A percentile compares a stretch with the other conserved stretches of the same genome.
phyloP scores from a whole-genome alignment of 2,113 vertebrate species.

The Embiotoca jacksoni region DNA sequence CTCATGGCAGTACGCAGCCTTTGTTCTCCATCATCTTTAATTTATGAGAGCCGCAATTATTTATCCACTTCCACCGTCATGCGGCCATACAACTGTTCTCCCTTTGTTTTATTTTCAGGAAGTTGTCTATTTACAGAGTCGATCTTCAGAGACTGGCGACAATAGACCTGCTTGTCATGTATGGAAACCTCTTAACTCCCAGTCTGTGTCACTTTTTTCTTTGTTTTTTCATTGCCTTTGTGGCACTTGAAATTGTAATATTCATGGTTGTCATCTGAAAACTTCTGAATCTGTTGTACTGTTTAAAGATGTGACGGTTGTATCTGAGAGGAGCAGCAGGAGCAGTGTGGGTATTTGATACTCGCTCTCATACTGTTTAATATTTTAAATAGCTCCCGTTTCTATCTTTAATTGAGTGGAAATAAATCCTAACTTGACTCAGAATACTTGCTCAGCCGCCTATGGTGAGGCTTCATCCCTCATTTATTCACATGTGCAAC shows the following conservation, averaged over 20 bases:
- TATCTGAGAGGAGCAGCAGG: not conserved
- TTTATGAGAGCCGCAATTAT: slow-evolving; percentile 64
- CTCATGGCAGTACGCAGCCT: slow-evolving; percentile 49
- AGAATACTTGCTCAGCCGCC: slow-evolving; percentile 40
- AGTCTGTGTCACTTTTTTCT: not conserved
- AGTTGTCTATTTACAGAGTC: slow-evolving; percentile 48
- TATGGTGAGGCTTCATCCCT: not conserved
- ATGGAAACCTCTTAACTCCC: slow-evolving; percentile 5
- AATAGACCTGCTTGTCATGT: slow-evolving; percentile 13
- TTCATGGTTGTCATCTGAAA: not conserved
- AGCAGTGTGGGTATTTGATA: not conserved
- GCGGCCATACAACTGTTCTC: not conserved
- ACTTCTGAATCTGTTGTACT: not conserved
- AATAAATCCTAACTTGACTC: slow-evolving; percentile 25
- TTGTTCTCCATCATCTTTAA: slow-evolving; percentile 71
- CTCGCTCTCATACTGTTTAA: not conserved
- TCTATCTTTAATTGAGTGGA: slow-evolving; percentile 19
- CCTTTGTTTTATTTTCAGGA: slow-evolving; percentile 43
- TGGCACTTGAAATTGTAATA: not conserved
- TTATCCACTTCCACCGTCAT: slow-evolving; percentile 58
- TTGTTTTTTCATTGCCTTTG: not conserved
- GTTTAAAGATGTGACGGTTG: not conserved
- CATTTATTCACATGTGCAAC: not conserved
- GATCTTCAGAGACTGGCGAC: slow-evolving; percentile 51
- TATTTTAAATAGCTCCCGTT: slow-evolving; percentile 7